Conservation (phyloP, 2,888 invertebrate genomes). For the Lasius platythorax region DNA sequence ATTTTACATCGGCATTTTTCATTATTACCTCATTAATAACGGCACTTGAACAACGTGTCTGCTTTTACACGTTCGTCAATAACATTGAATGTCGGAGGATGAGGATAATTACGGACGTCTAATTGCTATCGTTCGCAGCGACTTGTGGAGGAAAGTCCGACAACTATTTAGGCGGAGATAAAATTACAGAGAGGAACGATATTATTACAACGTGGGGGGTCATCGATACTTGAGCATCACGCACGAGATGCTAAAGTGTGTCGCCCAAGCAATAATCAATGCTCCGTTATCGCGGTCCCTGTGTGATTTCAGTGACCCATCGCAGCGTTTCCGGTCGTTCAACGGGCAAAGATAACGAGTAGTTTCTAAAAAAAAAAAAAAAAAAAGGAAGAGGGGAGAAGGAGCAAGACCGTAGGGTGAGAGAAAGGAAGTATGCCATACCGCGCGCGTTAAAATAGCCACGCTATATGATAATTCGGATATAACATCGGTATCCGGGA, state of each 20-base stretch:
- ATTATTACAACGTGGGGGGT: neutral
- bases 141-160: neutral
- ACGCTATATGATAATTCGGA: neutral
- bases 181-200: neutral
- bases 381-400: too few relatives aligned
- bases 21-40: neutral
- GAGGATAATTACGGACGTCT: neutral
- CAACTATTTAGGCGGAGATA: neutral
- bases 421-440: too few relatives aligned
- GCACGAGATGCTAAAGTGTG: slow-evolving; percentile 24
- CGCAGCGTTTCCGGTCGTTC: slow-evolving; percentile 44
- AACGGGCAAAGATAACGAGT: slow-evolving; percentile 51
- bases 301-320: slow-evolving; percentile 31
- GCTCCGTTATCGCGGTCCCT: neutral
- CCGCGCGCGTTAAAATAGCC: slow-evolving; percentile 9
- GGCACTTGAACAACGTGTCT: neutral
- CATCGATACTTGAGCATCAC: neutral
- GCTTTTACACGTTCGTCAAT: neutral
- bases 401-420: neutral
- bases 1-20: neutral
- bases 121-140: neutral
- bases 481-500: slow-evolving; percentile 17
- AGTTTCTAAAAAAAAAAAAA: neutral
- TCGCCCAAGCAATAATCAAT: slow-evolving; percentile 29
- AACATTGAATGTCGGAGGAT: neutral